Percentiles rank a stretch among this genome's conserved stretches.
These are phyloP conservation scores for Drosophila repletoides DNA, from an alignment of 1,140 invertebrate species.

Conservation along the genomic window DNA sequence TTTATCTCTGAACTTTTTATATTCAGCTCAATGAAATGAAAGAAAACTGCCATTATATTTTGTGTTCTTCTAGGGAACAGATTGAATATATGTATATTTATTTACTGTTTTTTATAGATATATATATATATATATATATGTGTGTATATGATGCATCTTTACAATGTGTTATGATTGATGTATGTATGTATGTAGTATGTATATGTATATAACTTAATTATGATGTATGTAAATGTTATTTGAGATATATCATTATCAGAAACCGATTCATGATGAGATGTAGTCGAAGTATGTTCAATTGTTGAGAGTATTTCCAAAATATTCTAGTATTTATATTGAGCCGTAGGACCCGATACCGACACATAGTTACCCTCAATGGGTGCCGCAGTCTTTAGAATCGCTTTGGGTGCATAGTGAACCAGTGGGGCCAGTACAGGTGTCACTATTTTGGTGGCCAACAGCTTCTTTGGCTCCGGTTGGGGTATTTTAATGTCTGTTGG, in stretches of 20 bases:
- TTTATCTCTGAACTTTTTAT: neutral
- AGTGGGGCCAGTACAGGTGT: constrained; percentile 53
- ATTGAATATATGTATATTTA: constrained; percentile 39
- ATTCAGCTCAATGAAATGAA: neutral
- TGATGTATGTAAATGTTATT: constrained; percentile 36
- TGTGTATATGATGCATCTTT: constrained; percentile 56
- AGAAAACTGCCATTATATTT: constrained; percentile 30
- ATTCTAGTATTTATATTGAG: constrained; percentile 67
- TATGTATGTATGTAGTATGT: constrained; percentile 4
- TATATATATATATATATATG: constrained; percentile 6
- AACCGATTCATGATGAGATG: constrained; percentile 32
- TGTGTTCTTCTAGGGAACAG: constrained; percentile 69
- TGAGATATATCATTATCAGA: constrained; percentile 24
- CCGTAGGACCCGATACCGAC: constrained; percentile 65
- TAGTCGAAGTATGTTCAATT: constrained; percentile 21
- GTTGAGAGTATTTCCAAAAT: neutral
- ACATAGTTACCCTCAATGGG: constrained; percentile 60
- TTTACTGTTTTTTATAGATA: neutral
- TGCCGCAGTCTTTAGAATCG: constrained; percentile 45
- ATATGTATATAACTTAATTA: constrained; percentile 39
- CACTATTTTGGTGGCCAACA: constrained; percentile 69
- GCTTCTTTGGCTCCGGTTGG: constrained; percentile 77
- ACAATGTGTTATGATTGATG: constrained; percentile 5
- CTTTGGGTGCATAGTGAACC: constrained; percentile 63
- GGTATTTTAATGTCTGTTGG: constrained; percentile 82